Evolutionary conservation across 2,113 vertebrate species (phyloP), one percentile per base, ranked within the genome.

Genomic region (western clawed frog (Xenopus tropicalis)): DNA sequence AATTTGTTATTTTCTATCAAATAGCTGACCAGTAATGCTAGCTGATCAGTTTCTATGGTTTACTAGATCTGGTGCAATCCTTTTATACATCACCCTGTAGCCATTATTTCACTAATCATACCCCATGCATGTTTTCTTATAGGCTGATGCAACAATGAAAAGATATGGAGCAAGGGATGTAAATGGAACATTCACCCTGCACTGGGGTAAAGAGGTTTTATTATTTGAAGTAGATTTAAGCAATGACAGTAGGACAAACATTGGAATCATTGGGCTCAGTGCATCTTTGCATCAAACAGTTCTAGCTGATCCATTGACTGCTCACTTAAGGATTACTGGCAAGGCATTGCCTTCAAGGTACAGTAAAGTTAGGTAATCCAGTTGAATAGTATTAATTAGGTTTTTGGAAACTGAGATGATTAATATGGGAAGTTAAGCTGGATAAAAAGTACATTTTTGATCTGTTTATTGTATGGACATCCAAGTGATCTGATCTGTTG

Each of bases 301-400:
- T 46, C 59, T 93, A 54, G 72, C 79, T 21, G 64, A 66, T 3
- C 68, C 84, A 54, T 69, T 75, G 16, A 76, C 85, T 22, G 63
- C 89, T 43, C 78, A 82, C 22, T 69, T 94, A 42, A 84, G 84
- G 70, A 76, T 95, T 43, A 72, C 75, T 1, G 80, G 89, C 75
- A 93, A 91, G 80, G 42, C 85, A 59, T 83, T 88, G 44, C 79
- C 86, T 2, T 82, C 91, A 79, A 94, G 93, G 94, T 94, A 81
- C 70, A 42, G 62, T 52, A 61, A 58, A 48, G 16, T 48, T 14
- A 37, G 2, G 29, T 37, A 9, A 37, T 37, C 29, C 10, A 37
- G 29, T 5, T 37, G 29, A 37, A 37, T 37, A 6, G 25, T 6
- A 29, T 29, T 29, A 37, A 37, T 37, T 37, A 37, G 6, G 10